A percentile compares a stretch with the other conserved stretches of the same genome.
phyloP scores from a whole-genome alignment of 2,797 vertebrate species.

The Tokudaia muenninki region DNA sequence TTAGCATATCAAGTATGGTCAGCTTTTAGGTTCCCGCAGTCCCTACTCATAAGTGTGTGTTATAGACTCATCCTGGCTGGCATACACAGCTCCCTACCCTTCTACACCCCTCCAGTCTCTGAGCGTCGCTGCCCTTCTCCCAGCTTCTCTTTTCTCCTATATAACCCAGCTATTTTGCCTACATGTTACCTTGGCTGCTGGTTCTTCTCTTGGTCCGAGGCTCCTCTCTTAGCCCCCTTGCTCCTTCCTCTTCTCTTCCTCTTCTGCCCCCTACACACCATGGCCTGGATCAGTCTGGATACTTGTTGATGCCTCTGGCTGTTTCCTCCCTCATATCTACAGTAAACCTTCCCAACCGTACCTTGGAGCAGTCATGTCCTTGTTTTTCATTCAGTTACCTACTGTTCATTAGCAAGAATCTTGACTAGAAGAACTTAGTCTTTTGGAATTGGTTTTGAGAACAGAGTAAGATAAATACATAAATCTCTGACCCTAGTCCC shows the following conservation, averaged over 20 bases:
- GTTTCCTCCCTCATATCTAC: too few relatives aligned
- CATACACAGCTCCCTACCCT: neutral
- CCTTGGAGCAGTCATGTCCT: too few relatives aligned
- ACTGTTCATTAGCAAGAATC: slow-evolving; percentile 42
- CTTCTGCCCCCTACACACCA: neutral
- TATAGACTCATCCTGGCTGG: neutral
- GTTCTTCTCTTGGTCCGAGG: neutral
- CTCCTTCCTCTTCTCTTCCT: too few relatives aligned
- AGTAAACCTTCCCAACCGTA: neutral
- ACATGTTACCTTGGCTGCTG: neutral
- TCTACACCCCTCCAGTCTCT: neutral
- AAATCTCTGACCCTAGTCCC: neutral
- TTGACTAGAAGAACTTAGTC: neutral
- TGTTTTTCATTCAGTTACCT: neutral
- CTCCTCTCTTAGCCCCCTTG: too few relatives aligned
- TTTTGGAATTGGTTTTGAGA: neutral
- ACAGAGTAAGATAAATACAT: neutral
- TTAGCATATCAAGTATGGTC: neutral
- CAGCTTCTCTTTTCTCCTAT: neutral
- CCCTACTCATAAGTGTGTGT: neutral
- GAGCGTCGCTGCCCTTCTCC: neutral
- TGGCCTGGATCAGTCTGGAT: neutral
- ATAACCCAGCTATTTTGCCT: neutral
- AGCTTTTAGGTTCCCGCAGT: neutral
- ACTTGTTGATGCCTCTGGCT: neutral